These are phyloP conservation scores for Lasaia peninsularis DNA, from an alignment of 1,140 invertebrate genomes.

Conservation along the genomic window DNA sequence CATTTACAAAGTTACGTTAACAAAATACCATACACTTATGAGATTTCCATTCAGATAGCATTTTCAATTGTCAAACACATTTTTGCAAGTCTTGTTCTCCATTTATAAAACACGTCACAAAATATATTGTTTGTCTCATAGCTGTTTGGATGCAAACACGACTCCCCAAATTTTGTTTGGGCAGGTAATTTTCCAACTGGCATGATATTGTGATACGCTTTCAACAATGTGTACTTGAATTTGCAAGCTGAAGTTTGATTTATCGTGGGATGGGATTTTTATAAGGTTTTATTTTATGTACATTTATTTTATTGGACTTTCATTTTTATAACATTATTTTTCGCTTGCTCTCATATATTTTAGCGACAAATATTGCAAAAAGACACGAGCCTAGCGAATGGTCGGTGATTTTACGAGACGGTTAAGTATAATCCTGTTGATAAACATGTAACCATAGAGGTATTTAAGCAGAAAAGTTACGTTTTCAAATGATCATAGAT, in stretches of 20 bases:
- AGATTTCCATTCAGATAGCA: neutral
- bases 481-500: no score
- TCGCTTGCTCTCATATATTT: neutral
- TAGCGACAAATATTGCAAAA: no score
- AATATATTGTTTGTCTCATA: conserved; percentile 3
- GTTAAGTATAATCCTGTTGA: no score
- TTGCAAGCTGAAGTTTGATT: neutral
- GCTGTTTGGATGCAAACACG: conserved; percentile 2
- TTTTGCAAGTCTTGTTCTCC: neutral
- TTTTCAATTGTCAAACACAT: neutral
- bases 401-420: no score
- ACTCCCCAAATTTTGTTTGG: conserved; percentile 2
- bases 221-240: neutral
- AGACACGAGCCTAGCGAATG: no score
- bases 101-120: neutral
- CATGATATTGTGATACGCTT: conserved; percentile 10
- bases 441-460: no score
- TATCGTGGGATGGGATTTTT: neutral
- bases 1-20: neutral
- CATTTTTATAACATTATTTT: neutral
- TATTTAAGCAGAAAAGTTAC: no score
- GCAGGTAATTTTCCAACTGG: conserved; percentile 11
- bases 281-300: neutral
- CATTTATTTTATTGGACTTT: neutral
- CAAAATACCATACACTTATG: neutral